Evolutionary conservation across 2,113 vertebrate genomes (phyloP), one percentile per base, ranked within the genome.

Genomic region (Aplodontia rufa): DNA sequence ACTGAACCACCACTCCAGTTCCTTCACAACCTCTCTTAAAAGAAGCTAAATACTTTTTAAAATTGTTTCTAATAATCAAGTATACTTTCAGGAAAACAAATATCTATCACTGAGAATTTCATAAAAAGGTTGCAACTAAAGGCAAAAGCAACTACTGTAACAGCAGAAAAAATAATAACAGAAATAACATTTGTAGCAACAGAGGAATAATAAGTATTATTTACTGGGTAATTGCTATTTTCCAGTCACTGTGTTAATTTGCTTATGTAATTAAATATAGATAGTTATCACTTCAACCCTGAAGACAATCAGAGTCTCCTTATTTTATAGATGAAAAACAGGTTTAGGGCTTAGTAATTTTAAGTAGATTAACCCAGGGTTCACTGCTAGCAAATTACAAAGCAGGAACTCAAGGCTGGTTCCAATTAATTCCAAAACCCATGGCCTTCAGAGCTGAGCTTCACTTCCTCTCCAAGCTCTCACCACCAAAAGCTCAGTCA

Each of bases 1-100:
- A n/a, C n/a, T n/a, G n/a, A n/a, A n/a, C n/a, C n/a, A n/a, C n/a
- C n/a, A n/a, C n/a, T n/a, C n/a, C n/a, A n/a, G n/a, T n/a, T n/a
- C n/a, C n/a, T n/a, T n/a, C n/a, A n/a, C n/a, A 22, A 60, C 58
- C 58, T 22, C 14, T 60, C 76, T 95, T 76, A 68, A 55, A 89
- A 78, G 4, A 84, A 51, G n/a, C 42, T 72, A 17, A 86, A 30
- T n/a, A n/a, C n/a, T n/a, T n/a, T 22, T 28, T 91, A 90, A 12
- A 83, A 3, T n/a, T 68, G 3, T 74, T 87, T 92, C 32, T 85
- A 64, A 81, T 75, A 87, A 40, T 32, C 17, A 86, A 81, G 26
- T 9, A 62, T 26, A 16, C 42, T 64, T 85, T 90, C 40, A 47
- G 35, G 17, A 62, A 71, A 69, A 42, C 3, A 75, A 58, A 66